These are phyloP conservation scores for Platorchestia sp. DNA, from an alignment of 1,140 invertebrate genomes.

Conservation along the genomic window DNA sequence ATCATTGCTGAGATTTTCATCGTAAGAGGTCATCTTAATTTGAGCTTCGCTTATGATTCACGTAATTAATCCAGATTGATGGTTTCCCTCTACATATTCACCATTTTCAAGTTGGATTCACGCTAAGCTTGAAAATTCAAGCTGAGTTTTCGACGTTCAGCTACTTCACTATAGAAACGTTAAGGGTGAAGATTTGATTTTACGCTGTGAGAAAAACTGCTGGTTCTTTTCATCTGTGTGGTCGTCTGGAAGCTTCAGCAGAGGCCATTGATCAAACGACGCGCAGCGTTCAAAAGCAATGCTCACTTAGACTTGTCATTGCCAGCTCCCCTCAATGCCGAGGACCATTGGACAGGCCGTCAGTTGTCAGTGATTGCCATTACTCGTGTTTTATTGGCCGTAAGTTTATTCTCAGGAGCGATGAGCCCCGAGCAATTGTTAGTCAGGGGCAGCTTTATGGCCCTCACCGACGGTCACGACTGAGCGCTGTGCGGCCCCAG, in stretches of 20 bases:
- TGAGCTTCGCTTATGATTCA: neutral
- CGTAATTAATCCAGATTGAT: neutral
- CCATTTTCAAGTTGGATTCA: neutral
- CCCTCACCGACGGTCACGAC: conserved; percentile 21
- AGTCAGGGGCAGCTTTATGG: conserved; percentile 38
- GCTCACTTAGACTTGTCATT: neutral
- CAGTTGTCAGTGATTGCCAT: conserved; percentile 17
- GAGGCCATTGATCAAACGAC: neutral
- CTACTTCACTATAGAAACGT: neutral
- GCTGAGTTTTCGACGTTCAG: neutral
- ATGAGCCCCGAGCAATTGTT: conserved; percentile 3
- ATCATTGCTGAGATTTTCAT: conserved; percentile 44
- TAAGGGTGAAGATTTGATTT: neutral
- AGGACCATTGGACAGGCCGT: neutral
- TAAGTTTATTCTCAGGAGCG: conserved; percentile 15
- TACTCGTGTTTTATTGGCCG: conserved; percentile 23
- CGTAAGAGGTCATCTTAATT: neutral
- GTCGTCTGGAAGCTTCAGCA: neutral
- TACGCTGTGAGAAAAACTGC: neutral
- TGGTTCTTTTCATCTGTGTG: neutral
- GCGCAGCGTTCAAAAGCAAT: neutral
- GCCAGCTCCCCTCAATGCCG: neutral
- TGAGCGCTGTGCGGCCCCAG: neutral
- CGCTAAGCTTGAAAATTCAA: neutral
- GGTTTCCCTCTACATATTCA: neutral